phyloP scores from a whole-genome alignment of 2,888 invertebrate species.

The Microplitis deprimator region DNA sequence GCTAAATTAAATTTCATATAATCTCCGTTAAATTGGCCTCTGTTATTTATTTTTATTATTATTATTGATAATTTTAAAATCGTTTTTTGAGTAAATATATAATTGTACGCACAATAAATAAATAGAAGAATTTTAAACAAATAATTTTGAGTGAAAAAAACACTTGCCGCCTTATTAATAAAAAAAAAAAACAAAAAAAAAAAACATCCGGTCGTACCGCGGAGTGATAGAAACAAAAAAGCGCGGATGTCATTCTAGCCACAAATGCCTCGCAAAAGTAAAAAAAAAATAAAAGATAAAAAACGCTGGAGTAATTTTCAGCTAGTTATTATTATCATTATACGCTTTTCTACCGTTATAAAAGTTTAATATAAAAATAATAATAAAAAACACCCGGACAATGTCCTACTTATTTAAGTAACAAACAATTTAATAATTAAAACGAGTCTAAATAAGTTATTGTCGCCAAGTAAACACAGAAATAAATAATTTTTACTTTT shows the following conservation, averaged over 20 bases:
- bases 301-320: slow-evolving; percentile 45
- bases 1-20: background rate
- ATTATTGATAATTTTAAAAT: slow-evolving; percentile 13
- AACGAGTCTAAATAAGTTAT: slow-evolving; percentile 6
- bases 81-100: slow-evolving; percentile 14
- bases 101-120: slow-evolving; percentile 7
- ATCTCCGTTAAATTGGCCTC: background rate
- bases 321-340: slow-evolving; percentile 39
- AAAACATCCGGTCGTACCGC: slow-evolving; percentile 2
- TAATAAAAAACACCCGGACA: slow-evolving; percentile 5
- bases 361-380: slow-evolving; percentile 21
- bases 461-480: background rate
- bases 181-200: slow-evolving; percentile 23
- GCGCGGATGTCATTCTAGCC: slow-evolving; percentile 33
- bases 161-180: slow-evolving; percentile 40
- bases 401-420: background rate
- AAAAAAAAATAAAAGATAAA: background rate
- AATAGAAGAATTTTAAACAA: background rate
- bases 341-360: slow-evolving; percentile 43
- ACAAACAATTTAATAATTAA: slow-evolving; percentile 7
- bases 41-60: slow-evolving; percentile 1
- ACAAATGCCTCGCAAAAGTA: slow-evolving; percentile 47
- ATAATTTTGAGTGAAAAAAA: slow-evolving; percentile 21
- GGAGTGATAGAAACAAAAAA: slow-evolving; percentile 20
- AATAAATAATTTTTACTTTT: background rate